Evolutionary conservation across 53 echinoderm and acorn worm genomes (phyloP).

Genomic region (Echinarachnius parma): DNA sequence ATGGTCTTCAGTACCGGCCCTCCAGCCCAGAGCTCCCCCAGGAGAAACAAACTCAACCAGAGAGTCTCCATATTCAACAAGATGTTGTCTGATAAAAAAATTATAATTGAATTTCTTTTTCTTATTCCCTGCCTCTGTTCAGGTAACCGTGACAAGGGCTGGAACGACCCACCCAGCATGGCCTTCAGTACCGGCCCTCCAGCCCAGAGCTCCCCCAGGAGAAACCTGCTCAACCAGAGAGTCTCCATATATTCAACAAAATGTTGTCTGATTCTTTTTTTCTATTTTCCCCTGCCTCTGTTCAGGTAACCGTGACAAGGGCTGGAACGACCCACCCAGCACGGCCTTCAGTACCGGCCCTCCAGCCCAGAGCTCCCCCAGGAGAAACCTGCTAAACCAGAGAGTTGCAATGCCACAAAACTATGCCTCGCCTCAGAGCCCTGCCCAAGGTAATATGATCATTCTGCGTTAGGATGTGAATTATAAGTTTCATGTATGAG

Average conservation of each 20-base stretch:
- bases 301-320: slow-evolving; percentile 78
- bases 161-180: slow-evolving; percentile 90
- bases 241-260: no score
- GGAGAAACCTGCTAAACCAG: slow-evolving; percentile 61
- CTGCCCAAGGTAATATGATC: no score
- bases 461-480: no score
- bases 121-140: no score
- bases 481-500: no score
- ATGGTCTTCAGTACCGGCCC: slow-evolving; percentile 56
- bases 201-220: slow-evolving; percentile 45
- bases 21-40: slow-evolving; percentile 50
- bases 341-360: slow-evolving; percentile 56
- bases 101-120: no score
- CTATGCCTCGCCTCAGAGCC: slow-evolving; percentile 35
- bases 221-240: slow-evolving; percentile 59
- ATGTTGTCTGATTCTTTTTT: no score
- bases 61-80: slow-evolving; percentile 59
- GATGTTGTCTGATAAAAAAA: no score
- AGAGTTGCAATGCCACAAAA: slow-evolving; percentile 63
- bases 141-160: slow-evolving; percentile 83
- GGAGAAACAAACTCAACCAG: slow-evolving; percentile 60
- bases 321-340: slow-evolving; percentile 91
- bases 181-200: slow-evolving; percentile 54
- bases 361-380: slow-evolving; percentile 50
- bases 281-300: no score